Base-by-base conservation (phyloP, 1,140 invertebrate species). In the Heliconius himera region DNA sequence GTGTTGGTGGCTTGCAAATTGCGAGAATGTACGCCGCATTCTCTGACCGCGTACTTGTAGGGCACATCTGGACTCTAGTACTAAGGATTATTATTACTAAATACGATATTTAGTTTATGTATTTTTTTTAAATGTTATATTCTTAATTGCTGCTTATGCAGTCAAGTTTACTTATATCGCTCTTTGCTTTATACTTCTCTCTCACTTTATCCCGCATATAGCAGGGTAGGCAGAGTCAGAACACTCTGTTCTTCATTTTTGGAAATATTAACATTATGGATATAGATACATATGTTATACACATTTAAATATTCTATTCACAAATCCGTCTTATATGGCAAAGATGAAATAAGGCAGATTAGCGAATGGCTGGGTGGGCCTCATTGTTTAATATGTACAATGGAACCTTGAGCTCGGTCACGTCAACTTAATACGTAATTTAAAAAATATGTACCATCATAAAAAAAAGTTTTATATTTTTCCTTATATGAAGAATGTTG, bases 1-100 rank as follows among this genome's bases (percentile, higher is more conserved):
- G 60, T 66, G 60, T 16, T 66, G 26, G 60, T n/a, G 8, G 60
- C 60, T 66, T 66, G 54, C 20, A 20, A 56, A 80, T 71, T 85
- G 75, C 74, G 85, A 79, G 85, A 87, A 87, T 87, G 87, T 88
- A 84, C 78, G 77, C 76, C 78, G 84, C 84, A 83, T 82, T 78
- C 85, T 51, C 49, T 20, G 16, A 77, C 77, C 76, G 78, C 70
- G 60, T 49, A 74, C 81, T 77, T 81, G 70, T 83, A 79, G 79
- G 80, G 33, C 82, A 82, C 84, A 84, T 82, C 84, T 87, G 84
- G 80, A 79, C 70, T 56, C 78, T 79, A 78, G 11, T 46, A 70
- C 56, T 60, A 60, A 9, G 9, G 1, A 6, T 8, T 36, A 56
- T n/a, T 29, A 66, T 22, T 29, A 66, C 26, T 56, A 22, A 11